phyloP scores from a whole-genome alignment of 2,888 invertebrate species.

The Lomographa bimaculata region DNA sequence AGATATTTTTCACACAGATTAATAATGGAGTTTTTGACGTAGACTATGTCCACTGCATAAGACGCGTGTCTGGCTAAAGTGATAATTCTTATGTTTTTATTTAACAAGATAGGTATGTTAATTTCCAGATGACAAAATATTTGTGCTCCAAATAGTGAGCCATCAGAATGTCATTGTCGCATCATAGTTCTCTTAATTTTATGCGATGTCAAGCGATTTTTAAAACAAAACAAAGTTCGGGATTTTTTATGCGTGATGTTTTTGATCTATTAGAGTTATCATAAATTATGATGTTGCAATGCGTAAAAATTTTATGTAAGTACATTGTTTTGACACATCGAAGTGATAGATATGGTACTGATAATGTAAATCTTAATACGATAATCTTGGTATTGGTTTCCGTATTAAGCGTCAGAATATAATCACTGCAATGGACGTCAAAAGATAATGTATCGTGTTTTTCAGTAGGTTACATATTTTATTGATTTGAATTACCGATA shows the following conservation, averaged over 20 bases:
- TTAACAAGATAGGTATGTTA: too few relatives aligned
- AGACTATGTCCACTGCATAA: neutral
- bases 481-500: too few relatives aligned
- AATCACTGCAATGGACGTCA: conserved; percentile 9
- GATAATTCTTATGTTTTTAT: too few relatives aligned
- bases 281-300: conserved; percentile 26
- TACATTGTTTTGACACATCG: too few relatives aligned
- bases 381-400: conserved; percentile 32
- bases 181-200: neutral
- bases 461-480: neutral
- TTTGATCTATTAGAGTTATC: too few relatives aligned
- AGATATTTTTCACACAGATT: conserved; percentile 37
- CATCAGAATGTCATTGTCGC: neutral
- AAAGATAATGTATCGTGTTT: conserved; percentile 9
- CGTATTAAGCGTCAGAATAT: conserved; percentile 34
- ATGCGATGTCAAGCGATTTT: conserved; percentile 1
- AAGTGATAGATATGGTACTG: too few relatives aligned
- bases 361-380: conserved; percentile 38
- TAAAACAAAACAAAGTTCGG: too few relatives aligned
- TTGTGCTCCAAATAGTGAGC: neutral
- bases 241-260: too few relatives aligned
- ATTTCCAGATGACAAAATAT: conserved; percentile 1
- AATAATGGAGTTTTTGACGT: conserved; percentile 27
- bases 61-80: neutral
- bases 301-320: conserved; percentile 28